Conservation (phyloP, 2,113 vertebrate species). For the Zootoca vivipara region DNA sequence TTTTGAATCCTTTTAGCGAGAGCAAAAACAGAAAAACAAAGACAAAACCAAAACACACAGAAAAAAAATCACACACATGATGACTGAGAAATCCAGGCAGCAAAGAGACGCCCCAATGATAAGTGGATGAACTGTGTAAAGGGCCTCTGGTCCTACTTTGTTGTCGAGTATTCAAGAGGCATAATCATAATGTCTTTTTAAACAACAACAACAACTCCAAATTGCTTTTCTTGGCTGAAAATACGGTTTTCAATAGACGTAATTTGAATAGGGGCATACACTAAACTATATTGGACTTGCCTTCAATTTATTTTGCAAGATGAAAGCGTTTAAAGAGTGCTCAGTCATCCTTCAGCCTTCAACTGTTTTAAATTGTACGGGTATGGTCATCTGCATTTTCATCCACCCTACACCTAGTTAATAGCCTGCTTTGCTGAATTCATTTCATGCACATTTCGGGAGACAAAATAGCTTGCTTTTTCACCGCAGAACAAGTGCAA, state of each 20-base stretch:
- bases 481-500: not conserved
- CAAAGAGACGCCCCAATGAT: constrained; percentile 1
- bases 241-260: not conserved
- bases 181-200: not conserved
- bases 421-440: constrained; percentile 12
- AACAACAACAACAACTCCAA: not conserved
- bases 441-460: constrained; percentile 14
- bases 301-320: constrained; percentile 9
- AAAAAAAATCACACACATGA: not conserved
- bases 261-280: constrained; percentile 1
- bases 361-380: not conserved
- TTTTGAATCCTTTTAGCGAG: not conserved
- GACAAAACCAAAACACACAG: not conserved
- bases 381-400: not conserved
- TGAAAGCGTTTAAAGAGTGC: constrained; percentile 16
- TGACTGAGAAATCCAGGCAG: not conserved
- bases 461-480: not conserved
- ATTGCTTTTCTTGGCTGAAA: not conserved
- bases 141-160: not conserved
- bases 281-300: not conserved
- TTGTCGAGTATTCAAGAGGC: not conserved
- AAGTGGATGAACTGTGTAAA: not conserved
- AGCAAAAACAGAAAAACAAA: not conserved
- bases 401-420: not conserved
- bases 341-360: constrained; percentile 18